Conservation (phyloP, 2,797 vertebrate species). For the Cuculus canorus region DNA sequence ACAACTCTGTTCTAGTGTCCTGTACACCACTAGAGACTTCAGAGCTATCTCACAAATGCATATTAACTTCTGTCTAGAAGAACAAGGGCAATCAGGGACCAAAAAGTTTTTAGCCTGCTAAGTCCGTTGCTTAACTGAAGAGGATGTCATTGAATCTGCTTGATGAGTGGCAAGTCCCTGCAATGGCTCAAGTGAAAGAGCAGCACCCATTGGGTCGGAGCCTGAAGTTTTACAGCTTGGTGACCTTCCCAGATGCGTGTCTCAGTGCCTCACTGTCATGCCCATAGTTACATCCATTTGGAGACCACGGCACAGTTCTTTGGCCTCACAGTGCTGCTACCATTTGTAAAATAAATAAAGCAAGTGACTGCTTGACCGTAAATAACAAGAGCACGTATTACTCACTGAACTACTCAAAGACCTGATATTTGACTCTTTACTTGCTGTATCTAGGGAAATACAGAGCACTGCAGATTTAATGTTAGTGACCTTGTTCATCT, state of each 20-base stretch:
- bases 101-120: background rate
- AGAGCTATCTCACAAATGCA: background rate
- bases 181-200: background rate
- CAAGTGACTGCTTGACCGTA: background rate
- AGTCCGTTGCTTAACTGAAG: background rate
- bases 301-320: background rate
- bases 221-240: background rate
- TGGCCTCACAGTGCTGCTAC: background rate
- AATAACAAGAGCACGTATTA: background rate
- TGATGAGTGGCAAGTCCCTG: background rate
- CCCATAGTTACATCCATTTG: background rate
- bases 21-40: background rate
- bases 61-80: background rate
- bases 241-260: background rate
- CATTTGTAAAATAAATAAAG: conserved; percentile 26
- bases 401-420: conserved; percentile 18
- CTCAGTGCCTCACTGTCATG: background rate
- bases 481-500: background rate
- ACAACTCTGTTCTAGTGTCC: background rate
- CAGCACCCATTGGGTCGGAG: background rate
- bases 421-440: background rate
- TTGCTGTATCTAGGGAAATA: background rate
- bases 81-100: background rate
- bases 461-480: background rate
- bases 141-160: background rate